Evolutionary conservation across 2,113 vertebrate species (phyloP).

Genomic region (Malurus alboscapulatus): DNA sequence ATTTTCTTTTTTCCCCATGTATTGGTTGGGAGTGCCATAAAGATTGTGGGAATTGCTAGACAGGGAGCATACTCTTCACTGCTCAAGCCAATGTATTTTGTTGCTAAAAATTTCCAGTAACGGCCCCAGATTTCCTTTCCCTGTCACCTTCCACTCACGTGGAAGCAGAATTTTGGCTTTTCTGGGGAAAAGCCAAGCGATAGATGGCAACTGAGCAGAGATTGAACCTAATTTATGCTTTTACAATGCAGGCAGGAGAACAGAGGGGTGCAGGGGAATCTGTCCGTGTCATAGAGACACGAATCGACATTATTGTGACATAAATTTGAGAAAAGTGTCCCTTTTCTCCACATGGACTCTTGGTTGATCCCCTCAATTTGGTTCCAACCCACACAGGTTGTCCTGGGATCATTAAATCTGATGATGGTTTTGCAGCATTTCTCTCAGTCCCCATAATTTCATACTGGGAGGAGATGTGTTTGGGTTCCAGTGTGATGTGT

Average conservation of each 20-base stretch:
- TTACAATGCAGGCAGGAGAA: not conserved
- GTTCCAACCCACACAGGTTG: not conserved
- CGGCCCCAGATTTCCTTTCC: not conserved
- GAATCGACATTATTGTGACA: not conserved
- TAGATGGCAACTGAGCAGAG: not conserved
- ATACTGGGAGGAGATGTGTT: not conserved
- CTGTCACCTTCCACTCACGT: not conserved
- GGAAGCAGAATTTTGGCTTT: not conserved
- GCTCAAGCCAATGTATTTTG: not conserved
- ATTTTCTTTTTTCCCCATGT: not conserved
- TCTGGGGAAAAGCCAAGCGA: not conserved
- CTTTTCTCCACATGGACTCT: not conserved
- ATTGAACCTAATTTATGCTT: not conserved
- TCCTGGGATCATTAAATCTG: not conserved
- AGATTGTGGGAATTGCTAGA: not conserved
- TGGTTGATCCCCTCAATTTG: not conserved
- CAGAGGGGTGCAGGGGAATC: not conserved
- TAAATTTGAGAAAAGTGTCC: too few relatives aligned
- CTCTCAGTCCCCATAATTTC: not conserved
- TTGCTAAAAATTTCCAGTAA: not conserved
- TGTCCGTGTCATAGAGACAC: not conserved
- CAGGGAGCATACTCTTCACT: not conserved
- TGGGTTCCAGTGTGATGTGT: not conserved
- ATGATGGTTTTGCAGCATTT: not conserved
- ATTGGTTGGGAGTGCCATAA: not conserved